Evolutionary conservation across 2,797 vertebrate species (phyloP).

Genomic region (Serranus cabrilla): DNA sequence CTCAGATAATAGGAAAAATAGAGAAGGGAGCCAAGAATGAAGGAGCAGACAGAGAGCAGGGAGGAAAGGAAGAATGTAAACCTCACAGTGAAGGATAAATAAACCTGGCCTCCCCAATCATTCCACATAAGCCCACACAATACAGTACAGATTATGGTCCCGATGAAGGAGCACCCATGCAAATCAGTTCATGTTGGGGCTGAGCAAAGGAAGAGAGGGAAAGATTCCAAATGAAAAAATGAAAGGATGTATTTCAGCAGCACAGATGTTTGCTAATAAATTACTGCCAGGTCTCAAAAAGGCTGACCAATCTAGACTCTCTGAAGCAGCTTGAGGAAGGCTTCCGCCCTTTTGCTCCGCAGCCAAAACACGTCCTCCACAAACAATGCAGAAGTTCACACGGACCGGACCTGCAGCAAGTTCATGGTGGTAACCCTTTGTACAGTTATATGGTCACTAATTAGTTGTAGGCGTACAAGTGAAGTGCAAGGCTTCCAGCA

Average conservation of each 20-base stretch:
- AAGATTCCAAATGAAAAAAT: constrained; percentile 58
- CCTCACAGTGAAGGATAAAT: constrained; percentile 82
- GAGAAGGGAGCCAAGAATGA: constrained; percentile 72
- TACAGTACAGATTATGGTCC: constrained; percentile 72
- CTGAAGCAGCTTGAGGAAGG: constrained; percentile 44
- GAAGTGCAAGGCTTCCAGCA: constrained; percentile 17
- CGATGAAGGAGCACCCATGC: constrained; percentile 71
- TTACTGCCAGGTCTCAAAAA: constrained; percentile 71
- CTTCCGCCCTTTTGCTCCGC: constrained; percentile 59
- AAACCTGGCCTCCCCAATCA: constrained; percentile 81
- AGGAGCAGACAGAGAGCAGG: constrained; percentile 78
- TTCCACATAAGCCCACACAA: constrained; percentile 79
- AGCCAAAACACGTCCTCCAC: constrained; percentile 72
- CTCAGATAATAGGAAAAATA: constrained; percentile 80
- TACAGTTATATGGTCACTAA: constrained; percentile 30
- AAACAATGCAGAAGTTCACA: constrained; percentile 75
- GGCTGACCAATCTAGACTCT: constrained; percentile 59
- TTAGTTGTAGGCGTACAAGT: constrained; percentile 25
- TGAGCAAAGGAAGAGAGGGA: constrained; percentile 52
- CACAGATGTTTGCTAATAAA: constrained; percentile 82
- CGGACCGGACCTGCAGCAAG: constrained; percentile 50
- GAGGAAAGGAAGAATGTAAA: constrained; percentile 84
- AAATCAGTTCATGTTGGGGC: constrained; percentile 67
- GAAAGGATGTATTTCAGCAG: constrained; percentile 77
- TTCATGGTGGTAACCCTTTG: constrained; percentile 17